A percentile compares a stretch with the other conserved stretches of the same genome.
Conservation (phyloP, 2,113 vertebrate species). For the Bufo gargarizans region DNA sequence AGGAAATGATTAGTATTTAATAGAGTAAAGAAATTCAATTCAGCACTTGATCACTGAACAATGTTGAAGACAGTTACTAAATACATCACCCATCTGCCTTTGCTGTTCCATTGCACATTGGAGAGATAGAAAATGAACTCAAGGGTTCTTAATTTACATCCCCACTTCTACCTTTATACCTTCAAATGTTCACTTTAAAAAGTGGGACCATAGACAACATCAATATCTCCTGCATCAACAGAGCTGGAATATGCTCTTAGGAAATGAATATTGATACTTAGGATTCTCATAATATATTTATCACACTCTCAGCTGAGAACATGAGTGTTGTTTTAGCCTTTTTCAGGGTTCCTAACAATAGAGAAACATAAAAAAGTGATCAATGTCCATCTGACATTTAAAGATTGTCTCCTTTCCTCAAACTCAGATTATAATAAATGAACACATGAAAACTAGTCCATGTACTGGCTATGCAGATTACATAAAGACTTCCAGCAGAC, state of each 20-base stretch:
- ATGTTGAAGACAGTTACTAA: conserved; percentile 29
- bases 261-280: background rate
- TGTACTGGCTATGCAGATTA: background rate
- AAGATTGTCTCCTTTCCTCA: background rate
- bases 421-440: background rate
- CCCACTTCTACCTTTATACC: conserved; percentile 8
- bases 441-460: background rate
- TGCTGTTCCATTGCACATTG: conserved; percentile 13
- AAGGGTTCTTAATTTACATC: conserved; percentile 40
- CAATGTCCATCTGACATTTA: background rate
- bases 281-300: background rate
- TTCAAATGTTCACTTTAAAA: conserved; percentile 21
- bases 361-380: background rate
- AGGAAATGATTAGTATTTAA: conserved; percentile 33
- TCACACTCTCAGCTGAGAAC: background rate
- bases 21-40: conserved; percentile 44
- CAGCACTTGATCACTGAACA: conserved; percentile 27
- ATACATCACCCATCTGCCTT: conserved; percentile 33
- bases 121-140: conserved; percentile 19
- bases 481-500: background rate
- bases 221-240: background rate
- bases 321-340: background rate
- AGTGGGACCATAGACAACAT: conserved; percentile 10
- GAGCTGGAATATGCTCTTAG: background rate
- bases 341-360: background rate